Base-by-base conservation (phyloP, 2,888 invertebrate genomes). In the Danaus chrysippus region DNA sequence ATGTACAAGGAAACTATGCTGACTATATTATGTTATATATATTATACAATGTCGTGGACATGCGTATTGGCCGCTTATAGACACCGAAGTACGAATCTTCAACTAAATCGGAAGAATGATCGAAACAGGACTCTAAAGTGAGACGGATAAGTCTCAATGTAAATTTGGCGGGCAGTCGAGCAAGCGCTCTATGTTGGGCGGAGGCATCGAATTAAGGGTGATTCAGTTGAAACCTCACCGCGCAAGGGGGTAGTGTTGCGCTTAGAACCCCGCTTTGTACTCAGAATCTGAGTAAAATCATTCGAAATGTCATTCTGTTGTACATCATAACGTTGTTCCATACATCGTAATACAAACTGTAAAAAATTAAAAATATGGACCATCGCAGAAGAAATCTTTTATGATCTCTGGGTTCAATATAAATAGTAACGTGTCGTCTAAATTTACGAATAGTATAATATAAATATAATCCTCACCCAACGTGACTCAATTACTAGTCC, bases 151-250 rank as follows among this genome's bases (percentile, higher is more conserved):
- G 76, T 79, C 77, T 71, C 66, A 72, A 69, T 79, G 68, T 81
- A 59, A 67, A 63, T 73, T 67, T 63, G 63, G 63, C 11, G 19
- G 66, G 58, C 73, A 71, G 74, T 79, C 74, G 89, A 83, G 88
- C 90, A 88, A 84, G 90, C 90, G 90, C 90, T 86, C 74, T 88
- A 79, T 88, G 87, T 86, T 88, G 90, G 90, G 90, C 91, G 91
- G 90, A 84, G 90, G 90, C 89, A 83, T 86, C 78, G 87, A 84
- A 78, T 88, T 78, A 82, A 83, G 86, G 86, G 82, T 86, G 86
- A 86, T 87, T 91, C 90, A 91, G 91, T 91, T 82, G 84, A 79
- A 82, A 84, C 81, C 84, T 81, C 81, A 81, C 85, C 86, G 89
- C 79, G 86, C 73, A 74, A 80, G 86, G 81, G 86, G 85, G 82